These are phyloP conservation scores for Martes martes DNA, from an alignment of 2,113 vertebrate species.

Conservation along the genomic window DNA sequence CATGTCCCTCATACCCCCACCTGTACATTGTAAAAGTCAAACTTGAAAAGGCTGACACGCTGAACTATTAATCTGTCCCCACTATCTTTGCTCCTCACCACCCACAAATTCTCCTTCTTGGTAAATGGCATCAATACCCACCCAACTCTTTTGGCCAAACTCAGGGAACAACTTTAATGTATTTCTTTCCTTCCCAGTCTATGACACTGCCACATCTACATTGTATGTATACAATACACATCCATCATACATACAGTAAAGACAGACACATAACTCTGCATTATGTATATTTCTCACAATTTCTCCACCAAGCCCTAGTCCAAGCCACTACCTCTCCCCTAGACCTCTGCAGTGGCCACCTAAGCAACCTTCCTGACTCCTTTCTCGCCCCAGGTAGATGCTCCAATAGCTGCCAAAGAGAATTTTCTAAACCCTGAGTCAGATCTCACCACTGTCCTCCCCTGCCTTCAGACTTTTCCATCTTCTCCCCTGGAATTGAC, in stretches of 20 bases:
- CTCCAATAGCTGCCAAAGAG: neutral
- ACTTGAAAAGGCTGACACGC: neutral
- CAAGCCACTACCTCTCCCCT: neutral
- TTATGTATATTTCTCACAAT: neutral
- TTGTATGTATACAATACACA: neutral
- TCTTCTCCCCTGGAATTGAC: neutral
- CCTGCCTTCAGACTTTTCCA: neutral
- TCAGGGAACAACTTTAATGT: neutral
- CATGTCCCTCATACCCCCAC: neutral
- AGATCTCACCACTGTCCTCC: neutral
- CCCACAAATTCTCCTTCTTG: neutral
- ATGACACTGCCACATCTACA: neutral
- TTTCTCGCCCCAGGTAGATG: neutral
- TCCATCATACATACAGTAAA: neutral
- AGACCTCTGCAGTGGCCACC: neutral
- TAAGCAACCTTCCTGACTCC: neutral
- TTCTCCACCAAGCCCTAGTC: neutral
- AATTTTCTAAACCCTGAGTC: neutral
- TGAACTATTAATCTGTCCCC: neutral
- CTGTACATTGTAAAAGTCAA: neutral
- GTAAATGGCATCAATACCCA: neutral
- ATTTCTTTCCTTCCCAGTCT: neutral
- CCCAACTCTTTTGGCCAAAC: neutral
- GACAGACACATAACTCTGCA: neutral
- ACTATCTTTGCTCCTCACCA: neutral